A percentile compares a stretch with the other conserved stretches of the same genome.
phyloP scores from a whole-genome alignment of 2,888 invertebrate genomes.

The Clusia tigrina region DNA sequence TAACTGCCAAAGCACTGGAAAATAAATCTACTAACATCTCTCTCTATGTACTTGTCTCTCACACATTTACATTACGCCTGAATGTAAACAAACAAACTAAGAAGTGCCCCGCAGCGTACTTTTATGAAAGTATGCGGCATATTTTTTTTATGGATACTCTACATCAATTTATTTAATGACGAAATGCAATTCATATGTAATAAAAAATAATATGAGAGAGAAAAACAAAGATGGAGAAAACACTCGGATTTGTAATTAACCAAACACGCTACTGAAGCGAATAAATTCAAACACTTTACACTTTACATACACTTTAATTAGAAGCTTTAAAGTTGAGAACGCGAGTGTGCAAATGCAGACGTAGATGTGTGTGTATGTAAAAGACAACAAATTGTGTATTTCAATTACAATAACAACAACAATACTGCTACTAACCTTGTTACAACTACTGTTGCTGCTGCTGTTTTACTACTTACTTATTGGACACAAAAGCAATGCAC shows the following conservation, averaged over 20 bases:
- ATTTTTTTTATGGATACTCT: not conserved
- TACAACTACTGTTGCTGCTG: conserved; percentile 15
- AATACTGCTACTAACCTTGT: conserved; percentile 10
- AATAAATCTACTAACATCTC: not conserved
- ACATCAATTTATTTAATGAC: too few species aligned
- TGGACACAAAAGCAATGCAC: conserved; percentile 32
- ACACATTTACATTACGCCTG: not conserved
- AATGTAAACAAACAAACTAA: conserved; percentile 13
- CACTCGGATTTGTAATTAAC: not conserved
- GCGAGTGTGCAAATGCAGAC: too few species aligned
- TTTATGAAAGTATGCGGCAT: not conserved
- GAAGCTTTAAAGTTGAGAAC: not conserved
- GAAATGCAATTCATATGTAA: too few species aligned
- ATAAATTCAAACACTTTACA: too few species aligned
- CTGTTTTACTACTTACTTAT: conserved; percentile 39
- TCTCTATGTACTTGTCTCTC: too few species aligned
- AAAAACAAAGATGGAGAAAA: not conserved
- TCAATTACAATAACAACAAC: too few species aligned
- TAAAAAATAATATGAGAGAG: not conserved
- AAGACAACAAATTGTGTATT: too few species aligned
- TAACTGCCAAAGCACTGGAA: not conserved
- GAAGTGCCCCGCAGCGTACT: conserved; percentile 14
- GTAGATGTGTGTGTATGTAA: too few species aligned
- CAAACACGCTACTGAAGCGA: not conserved
- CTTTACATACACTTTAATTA: not conserved